These are phyloP conservation scores for Cecidostiba fungosa DNA, from an alignment of 2,888 invertebrate genomes.

Conservation along the genomic window DNA sequence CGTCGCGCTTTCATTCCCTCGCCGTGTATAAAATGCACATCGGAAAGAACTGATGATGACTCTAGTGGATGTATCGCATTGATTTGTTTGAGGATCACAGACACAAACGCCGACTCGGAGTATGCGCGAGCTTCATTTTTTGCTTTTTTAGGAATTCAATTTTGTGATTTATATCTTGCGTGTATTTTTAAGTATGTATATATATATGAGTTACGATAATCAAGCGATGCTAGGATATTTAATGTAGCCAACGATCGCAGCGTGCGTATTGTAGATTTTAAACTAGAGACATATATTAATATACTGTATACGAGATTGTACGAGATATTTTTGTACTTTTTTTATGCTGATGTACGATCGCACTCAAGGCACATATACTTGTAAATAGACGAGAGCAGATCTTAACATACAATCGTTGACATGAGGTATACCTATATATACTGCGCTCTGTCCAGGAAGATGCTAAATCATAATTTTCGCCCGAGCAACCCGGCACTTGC, in stretches of 20 bases:
- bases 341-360: not conserved
- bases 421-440: too few species aligned
- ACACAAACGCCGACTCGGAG: not conserved
- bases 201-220: not conserved
- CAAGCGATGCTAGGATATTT: constrained; percentile 1
- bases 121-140: not conserved
- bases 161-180: not conserved
- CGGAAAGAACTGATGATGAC: not conserved
- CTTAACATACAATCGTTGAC: not conserved
- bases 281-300: not conserved
- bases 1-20: constrained; percentile 20
- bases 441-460: not conserved
- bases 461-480: not conserved
- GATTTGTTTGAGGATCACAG: constrained; percentile 44
- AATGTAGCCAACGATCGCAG: not conserved
- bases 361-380: not conserved
- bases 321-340: not conserved
- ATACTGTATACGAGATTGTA: not conserved
- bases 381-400: constrained; percentile 7
- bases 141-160: not conserved
- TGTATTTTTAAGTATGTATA: not conserved
- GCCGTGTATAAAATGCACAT: not conserved
- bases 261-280: not conserved
- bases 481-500: constrained; percentile 14
- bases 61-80: constrained; percentile 32